These are phyloP conservation scores for Potamilus streckersoni DNA, from an alignment of 1,140 invertebrate genomes.

Conservation along the genomic window DNA sequence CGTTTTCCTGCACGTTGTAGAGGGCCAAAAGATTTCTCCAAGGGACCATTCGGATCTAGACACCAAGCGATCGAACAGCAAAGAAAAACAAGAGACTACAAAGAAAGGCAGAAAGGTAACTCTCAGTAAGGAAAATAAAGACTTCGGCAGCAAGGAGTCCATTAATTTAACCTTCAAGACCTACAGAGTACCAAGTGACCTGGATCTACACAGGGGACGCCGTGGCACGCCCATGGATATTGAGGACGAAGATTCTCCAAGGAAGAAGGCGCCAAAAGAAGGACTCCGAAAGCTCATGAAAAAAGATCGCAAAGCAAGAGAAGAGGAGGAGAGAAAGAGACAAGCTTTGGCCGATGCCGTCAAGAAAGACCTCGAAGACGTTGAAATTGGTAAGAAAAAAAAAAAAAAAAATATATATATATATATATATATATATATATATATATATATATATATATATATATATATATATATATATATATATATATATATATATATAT, in stretches of 20 bases:
- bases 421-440: too few relatives aligned
- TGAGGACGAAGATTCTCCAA: slow-evolving; percentile 8
- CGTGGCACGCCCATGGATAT: slow-evolving; percentile 22
- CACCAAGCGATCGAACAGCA: slow-evolving; percentile 6
- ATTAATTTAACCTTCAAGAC: slow-evolving; percentile 17
- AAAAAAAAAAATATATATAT: too few relatives aligned
- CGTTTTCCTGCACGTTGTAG: slow-evolving; percentile 23
- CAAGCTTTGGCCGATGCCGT: slow-evolving; percentile 13
- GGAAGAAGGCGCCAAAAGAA: slow-evolving; percentile 10
- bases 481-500: too few relatives aligned
- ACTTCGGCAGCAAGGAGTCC: slow-evolving; percentile 25
- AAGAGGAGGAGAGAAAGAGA: slow-evolving; percentile 12
- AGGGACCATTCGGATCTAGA: slow-evolving; percentile 23
- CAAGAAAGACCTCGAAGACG: slow-evolving; percentile 25
- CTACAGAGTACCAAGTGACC: slow-evolving; percentile 18
- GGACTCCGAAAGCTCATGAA: background rate
- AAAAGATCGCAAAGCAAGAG: background rate
- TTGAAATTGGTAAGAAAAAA: slow-evolving; percentile 22
- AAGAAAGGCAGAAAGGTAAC: slow-evolving; percentile 2
- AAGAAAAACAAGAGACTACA: background rate
- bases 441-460: too few relatives aligned
- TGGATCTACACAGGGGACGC: slow-evolving; percentile 15
- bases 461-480: too few relatives aligned
- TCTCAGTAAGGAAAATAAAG: slow-evolving; percentile 1
- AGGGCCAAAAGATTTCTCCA: slow-evolving; percentile 22